A percentile compares a stretch with the other conserved stretches of the same genome.
Conservation (phyloP, 2,113 vertebrate species). For the Pitta sordida region DNA sequence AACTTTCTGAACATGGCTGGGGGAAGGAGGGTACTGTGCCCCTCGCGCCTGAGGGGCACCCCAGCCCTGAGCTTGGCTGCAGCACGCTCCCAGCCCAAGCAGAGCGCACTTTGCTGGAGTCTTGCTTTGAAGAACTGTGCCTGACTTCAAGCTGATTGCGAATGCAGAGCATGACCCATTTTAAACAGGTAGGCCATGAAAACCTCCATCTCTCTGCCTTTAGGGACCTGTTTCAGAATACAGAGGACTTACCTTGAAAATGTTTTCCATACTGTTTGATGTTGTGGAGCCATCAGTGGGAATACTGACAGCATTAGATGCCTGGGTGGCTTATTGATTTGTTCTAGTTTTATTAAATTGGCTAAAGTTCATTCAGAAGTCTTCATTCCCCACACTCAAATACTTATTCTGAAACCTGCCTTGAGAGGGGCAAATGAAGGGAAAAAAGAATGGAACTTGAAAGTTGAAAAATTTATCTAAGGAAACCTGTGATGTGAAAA, state of each 20-base stretch:
- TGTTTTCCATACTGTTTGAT: slow-evolving; percentile 67
- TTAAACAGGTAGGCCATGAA: slow-evolving; percentile 63
- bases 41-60: no score
- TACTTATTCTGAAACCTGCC: slow-evolving; percentile 1
- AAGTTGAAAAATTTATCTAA: slow-evolving; percentile 34
- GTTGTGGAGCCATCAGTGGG: slow-evolving; percentile 44
- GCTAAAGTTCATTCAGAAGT: slow-evolving; percentile 48
- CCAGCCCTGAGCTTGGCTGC: neutral
- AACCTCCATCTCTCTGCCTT: slow-evolving; percentile 56
- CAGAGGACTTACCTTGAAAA: slow-evolving; percentile 59
- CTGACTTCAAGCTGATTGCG: slow-evolving; percentile 21
- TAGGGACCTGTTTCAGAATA: slow-evolving; percentile 53
- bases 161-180: slow-evolving; percentile 50
- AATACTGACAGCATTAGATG: slow-evolving; percentile 54
- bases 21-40: neutral
- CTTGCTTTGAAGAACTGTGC: neutral
- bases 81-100: accelerated
- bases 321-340: slow-evolving; percentile 67
- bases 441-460: neutral
- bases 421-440: neutral
- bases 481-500: slow-evolving; percentile 41
- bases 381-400: slow-evolving; percentile 1
- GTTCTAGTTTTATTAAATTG: slow-evolving; percentile 62
- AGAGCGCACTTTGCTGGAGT: neutral
- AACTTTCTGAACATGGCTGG: neutral